Conservation (phyloP, 2,113 vertebrate species). For the Oceanites oceanicus region DNA sequence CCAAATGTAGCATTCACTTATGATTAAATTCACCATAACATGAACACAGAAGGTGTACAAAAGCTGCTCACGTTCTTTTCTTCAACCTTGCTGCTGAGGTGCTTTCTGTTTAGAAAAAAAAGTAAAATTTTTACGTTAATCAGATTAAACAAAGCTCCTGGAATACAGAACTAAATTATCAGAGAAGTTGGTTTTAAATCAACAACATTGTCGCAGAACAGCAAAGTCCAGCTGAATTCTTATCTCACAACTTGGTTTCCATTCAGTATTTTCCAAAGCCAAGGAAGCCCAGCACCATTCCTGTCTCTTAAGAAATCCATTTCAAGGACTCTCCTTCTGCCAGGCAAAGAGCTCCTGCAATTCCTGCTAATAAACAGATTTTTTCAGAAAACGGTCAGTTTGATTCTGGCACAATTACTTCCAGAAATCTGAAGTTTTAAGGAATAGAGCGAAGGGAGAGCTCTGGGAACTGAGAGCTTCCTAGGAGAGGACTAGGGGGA, state of each 20-base stretch:
- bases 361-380: not conserved
- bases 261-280: not conserved
- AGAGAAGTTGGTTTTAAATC: not conserved
- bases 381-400: not conserved
- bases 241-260: not conserved
- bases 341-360: not conserved
- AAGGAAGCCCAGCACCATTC: not conserved
- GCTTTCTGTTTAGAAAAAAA: not conserved
- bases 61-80: not conserved
- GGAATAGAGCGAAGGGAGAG: not conserved
- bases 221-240: not conserved
- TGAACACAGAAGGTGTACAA: fast-evolving
- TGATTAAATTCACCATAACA: not conserved
- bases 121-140: not conserved
- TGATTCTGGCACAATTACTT: not conserved
- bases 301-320: not conserved
- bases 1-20: fast-evolving
- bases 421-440: not conserved
- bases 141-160: not conserved
- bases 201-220: fast-evolving
- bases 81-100: not conserved
- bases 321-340: not conserved
- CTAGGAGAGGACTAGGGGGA: not conserved
- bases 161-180: not conserved
- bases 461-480: not conserved